Evolutionary conservation across 64 coral and sea anemone genomes (phyloP).

Genomic region (Porites australiensis): DNA sequence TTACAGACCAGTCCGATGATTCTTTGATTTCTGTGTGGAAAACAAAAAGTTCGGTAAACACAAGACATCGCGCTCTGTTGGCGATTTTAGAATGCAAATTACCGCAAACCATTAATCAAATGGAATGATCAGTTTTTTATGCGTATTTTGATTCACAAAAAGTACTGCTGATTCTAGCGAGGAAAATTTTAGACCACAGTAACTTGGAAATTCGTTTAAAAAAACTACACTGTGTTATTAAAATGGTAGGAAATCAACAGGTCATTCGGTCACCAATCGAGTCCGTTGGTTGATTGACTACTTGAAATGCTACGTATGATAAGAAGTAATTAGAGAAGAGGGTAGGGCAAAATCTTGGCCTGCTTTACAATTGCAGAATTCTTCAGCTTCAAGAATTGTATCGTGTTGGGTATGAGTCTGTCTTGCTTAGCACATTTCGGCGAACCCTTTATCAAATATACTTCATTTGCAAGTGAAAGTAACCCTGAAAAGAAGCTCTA

Average conservation of each 20-base stretch:
- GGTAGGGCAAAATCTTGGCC: constrained; percentile 43
- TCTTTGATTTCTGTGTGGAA: background rate
- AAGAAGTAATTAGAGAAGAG: constrained; percentile 24
- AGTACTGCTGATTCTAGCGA: background rate
- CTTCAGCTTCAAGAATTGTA: background rate
- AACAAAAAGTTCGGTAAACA: background rate
- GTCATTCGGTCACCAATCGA: background rate
- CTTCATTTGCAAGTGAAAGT: background rate
- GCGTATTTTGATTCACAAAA: background rate
- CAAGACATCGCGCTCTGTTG: background rate
- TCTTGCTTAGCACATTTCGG: background rate
- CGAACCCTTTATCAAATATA: background rate
- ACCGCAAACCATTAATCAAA: constrained; percentile 29
- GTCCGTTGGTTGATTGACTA: constrained; percentile 32
- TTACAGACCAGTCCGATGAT: background rate
- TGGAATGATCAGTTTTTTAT: background rate
- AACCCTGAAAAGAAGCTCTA: background rate
- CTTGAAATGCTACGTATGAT: constrained; percentile 22
- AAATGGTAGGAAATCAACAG: too few species aligned
- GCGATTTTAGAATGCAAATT: constrained; percentile 54
- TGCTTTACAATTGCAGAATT: constrained; percentile 48
- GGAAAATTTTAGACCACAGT: background rate
- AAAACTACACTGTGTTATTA: too few species aligned
- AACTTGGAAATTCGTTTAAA: background rate
- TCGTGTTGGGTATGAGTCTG: background rate